These are phyloP conservation scores for Beaufortia kweichowensis DNA, from an alignment of 2,113 vertebrate genomes.

Conservation along the genomic window DNA sequence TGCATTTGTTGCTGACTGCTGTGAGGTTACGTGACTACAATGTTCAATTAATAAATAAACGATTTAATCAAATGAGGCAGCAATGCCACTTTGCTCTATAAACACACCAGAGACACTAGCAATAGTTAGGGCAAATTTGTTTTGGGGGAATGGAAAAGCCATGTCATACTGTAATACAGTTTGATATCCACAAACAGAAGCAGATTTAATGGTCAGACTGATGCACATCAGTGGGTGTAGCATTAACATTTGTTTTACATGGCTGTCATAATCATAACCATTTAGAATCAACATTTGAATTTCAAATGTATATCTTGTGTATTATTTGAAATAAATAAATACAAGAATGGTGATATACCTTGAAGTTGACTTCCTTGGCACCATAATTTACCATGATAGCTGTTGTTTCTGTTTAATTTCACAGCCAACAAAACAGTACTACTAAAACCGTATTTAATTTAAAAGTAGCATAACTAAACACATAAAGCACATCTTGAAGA, in stretches of 20 bases:
- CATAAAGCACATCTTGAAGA: slow-evolving; percentile 11
- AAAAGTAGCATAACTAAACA: not conserved
- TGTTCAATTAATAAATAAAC: not conserved
- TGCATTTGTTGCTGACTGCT: not conserved
- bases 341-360: no score
- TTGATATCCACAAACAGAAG: no score
- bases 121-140: no score
- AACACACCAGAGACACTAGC: no score
- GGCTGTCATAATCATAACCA: not conserved
- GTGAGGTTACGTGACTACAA: not conserved
- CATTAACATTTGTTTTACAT: not conserved
- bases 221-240: no score
- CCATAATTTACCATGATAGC: no score
- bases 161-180: no score
- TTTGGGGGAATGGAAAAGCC: no score
- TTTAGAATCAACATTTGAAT: not conserved
- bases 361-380: no score
- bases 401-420: no score
- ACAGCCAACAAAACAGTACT: not conserved
- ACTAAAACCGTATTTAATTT: not conserved
- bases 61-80: slow-evolving; percentile 1
- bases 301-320: not conserved
- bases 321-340: not conserved
- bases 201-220: no score
- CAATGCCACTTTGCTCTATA: slow-evolving; percentile 3